phyloP scores from a whole-genome alignment of 2,888 invertebrate species.

The Hirtodrosophila alboralis region DNA sequence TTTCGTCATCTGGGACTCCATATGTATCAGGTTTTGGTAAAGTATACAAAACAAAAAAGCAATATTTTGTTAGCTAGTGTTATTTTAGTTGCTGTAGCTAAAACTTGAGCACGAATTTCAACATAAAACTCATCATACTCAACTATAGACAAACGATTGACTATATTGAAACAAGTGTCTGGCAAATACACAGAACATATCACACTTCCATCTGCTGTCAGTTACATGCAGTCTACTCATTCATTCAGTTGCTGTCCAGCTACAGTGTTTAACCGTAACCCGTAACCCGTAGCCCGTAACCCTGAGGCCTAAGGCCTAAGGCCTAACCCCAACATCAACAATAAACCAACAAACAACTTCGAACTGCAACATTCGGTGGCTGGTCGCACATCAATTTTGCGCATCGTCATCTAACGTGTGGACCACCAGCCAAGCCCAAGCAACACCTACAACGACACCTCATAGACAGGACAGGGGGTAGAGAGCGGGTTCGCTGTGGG shows the following conservation, averaged over 20 bases:
- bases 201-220: constrained; percentile 45
- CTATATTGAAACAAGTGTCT: constrained; percentile 9
- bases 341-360: constrained; percentile 10
- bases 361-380: constrained; percentile 61
- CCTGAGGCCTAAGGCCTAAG: too few relatives aligned
- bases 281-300: too few relatives aligned
- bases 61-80: too few relatives aligned
- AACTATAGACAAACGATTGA: constrained; percentile 1
- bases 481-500: neutral
- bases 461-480: too few relatives aligned
- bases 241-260: constrained; percentile 26
- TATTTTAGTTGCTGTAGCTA: too few relatives aligned
- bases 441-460: constrained; percentile 76
- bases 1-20: too few relatives aligned
- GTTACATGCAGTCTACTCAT: constrained; percentile 32
- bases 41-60: too few relatives aligned
- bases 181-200: constrained; percentile 21
- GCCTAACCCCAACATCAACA: neutral
- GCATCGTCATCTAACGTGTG: constrained; percentile 75
- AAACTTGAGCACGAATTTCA: neutral
- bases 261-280: neutral
- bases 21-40: too few relatives aligned
- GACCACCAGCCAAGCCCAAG: constrained; percentile 71
- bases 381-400: constrained; percentile 72
- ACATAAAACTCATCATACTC: neutral